Base-by-base conservation (phyloP, 1,140 invertebrate species). In the Ooceraea biroi region DNA sequence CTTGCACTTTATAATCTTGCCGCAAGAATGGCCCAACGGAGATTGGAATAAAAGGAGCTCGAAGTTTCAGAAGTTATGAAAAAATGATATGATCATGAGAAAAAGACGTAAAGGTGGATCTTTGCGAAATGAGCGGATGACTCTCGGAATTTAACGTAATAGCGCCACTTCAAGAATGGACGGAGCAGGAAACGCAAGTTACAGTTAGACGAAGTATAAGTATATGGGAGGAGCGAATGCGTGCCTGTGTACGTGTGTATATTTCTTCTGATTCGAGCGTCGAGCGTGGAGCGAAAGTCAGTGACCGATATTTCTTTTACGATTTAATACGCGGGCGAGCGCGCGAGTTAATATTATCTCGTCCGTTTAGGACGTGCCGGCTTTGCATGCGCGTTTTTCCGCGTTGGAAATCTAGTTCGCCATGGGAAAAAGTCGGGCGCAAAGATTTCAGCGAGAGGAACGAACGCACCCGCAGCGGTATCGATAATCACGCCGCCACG, bases 241-340 rank as follows among this genome's bases (percentile, higher is more conserved):
- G 69, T 78, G 68, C 17, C 50, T 36, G 36, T 36, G 7, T 36
- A 7, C 36, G 36, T 36, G 7, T 36, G 36, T 7, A 7, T 36
- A 7, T 36, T 7, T 36, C 36, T 36, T 36, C 36, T 7, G 22
- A 27, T 60, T 52, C 19, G 30, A n/a, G 50, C 17, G 22, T 48
- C 22, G 65, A 55, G 48, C 61, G 48, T n/a, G n/a, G 63, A 69
- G 76, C 76, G 65, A 71, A 80, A 80, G 76, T 71, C 76, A 74
- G 57, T 63, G 55, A 74, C 55, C 78, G 69, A 74, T 74, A 61
- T 74, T 82, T 61, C 69, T 61, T 61, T 82, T 55, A 14, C 55
- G 27, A 36, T 36, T 69, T 77, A 65, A 78, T 44, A 19, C 36
- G 17, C 5, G 46, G 3, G 14, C 36, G 36, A 36, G 27, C 25